Percentiles rank a stretch among this genome's conserved stretches.
phyloP scores from a whole-genome alignment of 1,140 invertebrate species.

The Panagrolaimus sp. region DNA sequence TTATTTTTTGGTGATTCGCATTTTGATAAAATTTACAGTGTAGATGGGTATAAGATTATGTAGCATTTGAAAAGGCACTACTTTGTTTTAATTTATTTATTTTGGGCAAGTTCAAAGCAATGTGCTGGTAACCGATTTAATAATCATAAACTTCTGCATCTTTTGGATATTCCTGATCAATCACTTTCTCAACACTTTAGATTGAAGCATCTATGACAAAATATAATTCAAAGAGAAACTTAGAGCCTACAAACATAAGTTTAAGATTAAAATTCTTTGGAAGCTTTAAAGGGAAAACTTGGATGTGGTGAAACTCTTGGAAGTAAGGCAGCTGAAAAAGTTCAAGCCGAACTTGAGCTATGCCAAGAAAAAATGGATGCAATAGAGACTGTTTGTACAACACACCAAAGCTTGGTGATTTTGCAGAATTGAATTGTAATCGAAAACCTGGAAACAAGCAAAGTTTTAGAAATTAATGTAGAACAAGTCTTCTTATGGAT shows the following conservation, averaged over 20 bases:
- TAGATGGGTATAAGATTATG: too few relatives aligned
- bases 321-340: not conserved
- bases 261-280: not conserved
- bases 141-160: not conserved
- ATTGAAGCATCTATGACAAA: not conserved
- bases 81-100: too few relatives aligned
- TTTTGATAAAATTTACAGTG: too few relatives aligned
- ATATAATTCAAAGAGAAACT: too few relatives aligned
- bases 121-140: not conserved
- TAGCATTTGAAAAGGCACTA: too few relatives aligned
- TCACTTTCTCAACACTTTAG: not conserved
- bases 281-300: not conserved
- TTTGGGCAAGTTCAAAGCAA: not conserved
- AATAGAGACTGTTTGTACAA: conserved; percentile 32
- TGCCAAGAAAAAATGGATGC: conserved; percentile 35
- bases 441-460: not conserved
- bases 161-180: not conserved
- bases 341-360: conserved; percentile 22
- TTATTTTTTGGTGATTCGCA: too few relatives aligned
- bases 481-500: not conserved
- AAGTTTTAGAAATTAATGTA: not conserved
- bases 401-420: conserved; percentile 11
- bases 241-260: too few relatives aligned
- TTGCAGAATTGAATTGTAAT: not conserved
- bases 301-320: not conserved